Percentiles rank a stretch among this genome's conserved stretches.
These are phyloP conservation scores for Ceyx cyanopectus DNA, from an alignment of 2,113 vertebrate species.

Conservation along the genomic window DNA sequence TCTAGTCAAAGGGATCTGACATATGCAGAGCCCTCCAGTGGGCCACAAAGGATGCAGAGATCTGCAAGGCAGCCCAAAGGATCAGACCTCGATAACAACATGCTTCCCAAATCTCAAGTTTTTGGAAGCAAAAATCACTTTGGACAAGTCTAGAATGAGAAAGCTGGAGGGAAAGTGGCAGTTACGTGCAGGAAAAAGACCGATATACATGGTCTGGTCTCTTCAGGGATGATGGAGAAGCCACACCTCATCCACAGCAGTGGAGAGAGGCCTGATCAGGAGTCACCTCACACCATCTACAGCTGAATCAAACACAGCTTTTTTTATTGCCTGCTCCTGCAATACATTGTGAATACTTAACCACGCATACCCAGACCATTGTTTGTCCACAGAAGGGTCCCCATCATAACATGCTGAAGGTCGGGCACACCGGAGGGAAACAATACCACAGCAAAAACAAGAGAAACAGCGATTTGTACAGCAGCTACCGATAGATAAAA, in stretches of 20 bases:
- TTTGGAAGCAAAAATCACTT: neutral
- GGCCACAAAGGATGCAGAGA: neutral
- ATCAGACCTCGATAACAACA: neutral
- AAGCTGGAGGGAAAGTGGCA: neutral
- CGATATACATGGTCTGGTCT: neutral
- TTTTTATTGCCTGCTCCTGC: neutral
- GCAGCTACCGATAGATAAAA: neutral
- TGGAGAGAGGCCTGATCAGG: neutral
- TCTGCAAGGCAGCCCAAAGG: neutral
- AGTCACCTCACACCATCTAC: slow-evolving; percentile 49
- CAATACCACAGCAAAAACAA: neutral
- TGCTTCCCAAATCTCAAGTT: rapidly evolving
- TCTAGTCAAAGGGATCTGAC: neutral
- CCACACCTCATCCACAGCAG: slow-evolving; percentile 13
- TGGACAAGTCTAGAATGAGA: neutral
- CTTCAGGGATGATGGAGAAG: slow-evolving; percentile 15
- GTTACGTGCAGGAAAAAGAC: neutral
- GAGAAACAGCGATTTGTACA: neutral
- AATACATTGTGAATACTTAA: neutral
- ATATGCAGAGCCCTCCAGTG: rapidly evolving
- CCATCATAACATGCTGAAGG: neutral
- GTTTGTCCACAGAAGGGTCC: slow-evolving; percentile 2
- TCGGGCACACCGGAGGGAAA: neutral
- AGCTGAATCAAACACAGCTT: neutral
- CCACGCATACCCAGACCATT: neutral